A percentile compares a stretch with the other conserved stretches of the same genome.
Conservation (phyloP, 2,113 vertebrate genomes). For the Ascaphus truei region DNA sequence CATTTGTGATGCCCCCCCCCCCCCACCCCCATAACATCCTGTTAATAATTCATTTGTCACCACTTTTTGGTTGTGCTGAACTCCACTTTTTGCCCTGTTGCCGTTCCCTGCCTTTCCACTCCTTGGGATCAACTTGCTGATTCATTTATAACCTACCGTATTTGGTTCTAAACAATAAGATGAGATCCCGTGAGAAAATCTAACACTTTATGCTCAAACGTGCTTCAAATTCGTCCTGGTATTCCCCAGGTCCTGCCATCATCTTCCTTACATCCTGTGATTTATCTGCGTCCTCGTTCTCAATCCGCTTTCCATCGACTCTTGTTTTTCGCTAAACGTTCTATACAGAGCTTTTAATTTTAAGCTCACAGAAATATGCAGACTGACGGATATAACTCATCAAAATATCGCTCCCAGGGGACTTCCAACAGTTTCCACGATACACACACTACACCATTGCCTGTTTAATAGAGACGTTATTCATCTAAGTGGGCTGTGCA, state of each 20-base stretch:
- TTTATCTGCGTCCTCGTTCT: conserved; percentile 17
- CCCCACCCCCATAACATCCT: too few species aligned
- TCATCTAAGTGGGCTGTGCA: not conserved
- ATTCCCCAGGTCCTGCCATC: conserved; percentile 1
- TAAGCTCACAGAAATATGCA: not conserved
- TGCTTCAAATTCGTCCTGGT: not conserved
- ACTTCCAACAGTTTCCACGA: not conserved
- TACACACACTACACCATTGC: not conserved
- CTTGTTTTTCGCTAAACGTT: not conserved
- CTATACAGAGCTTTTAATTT: conserved; percentile 20
- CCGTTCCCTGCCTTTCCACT: too few species aligned
- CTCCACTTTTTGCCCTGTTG: too few species aligned
- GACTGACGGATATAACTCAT: conserved; percentile 13
- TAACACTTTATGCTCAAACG: not conserved
- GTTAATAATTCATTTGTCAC: too few species aligned
- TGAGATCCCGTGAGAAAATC: not conserved
- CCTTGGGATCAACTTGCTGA: too few species aligned
- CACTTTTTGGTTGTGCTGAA: too few species aligned
- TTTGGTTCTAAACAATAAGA: not conserved
- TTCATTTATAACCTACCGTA: not conserved
- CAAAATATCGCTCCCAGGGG: not conserved
- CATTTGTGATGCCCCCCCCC: too few species aligned
- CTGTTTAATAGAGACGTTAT: not conserved
- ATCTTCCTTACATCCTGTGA: not conserved
- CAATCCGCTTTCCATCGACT: not conserved